Conservation (phyloP, 2,797 vertebrate species). For the Anguilla marmorata region DNA sequence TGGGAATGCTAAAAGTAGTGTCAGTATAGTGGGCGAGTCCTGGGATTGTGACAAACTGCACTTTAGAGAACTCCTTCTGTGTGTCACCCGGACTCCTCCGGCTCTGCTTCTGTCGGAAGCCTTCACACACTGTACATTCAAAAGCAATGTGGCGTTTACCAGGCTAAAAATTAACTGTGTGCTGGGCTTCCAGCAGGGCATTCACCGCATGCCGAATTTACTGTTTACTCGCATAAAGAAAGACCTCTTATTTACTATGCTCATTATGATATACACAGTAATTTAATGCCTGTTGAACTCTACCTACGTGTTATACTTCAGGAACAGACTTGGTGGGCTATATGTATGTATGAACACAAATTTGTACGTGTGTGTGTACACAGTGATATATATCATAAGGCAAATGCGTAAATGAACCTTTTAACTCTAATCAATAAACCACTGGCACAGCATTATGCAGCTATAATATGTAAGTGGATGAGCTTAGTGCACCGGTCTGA, state of each 20-base stretch:
- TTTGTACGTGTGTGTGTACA: not conserved
- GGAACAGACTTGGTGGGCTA: not conserved
- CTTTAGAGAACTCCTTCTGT: not conserved
- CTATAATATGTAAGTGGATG: not conserved
- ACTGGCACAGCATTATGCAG: not conserved
- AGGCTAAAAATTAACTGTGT: not conserved
- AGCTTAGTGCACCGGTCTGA: not conserved
- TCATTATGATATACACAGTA: not conserved
- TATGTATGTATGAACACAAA: not conserved
- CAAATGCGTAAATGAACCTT: not conserved
- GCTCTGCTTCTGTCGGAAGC: not conserved
- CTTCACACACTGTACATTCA: not conserved
- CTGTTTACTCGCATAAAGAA: too few relatives aligned
- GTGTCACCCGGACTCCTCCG: not conserved
- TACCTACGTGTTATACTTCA: not conserved
- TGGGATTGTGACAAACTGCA: not conserved
- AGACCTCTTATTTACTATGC: not conserved
- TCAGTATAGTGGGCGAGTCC: not conserved
- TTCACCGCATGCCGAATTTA: not conserved
- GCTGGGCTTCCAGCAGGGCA: not conserved
- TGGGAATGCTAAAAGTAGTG: not conserved
- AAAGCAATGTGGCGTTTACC: not conserved
- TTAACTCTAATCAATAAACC: not conserved
- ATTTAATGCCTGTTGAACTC: not conserved
- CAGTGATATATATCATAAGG: not conserved